Base-by-base conservation (phyloP, 2,888 invertebrate species). In the Cheilosia vernalis region DNA sequence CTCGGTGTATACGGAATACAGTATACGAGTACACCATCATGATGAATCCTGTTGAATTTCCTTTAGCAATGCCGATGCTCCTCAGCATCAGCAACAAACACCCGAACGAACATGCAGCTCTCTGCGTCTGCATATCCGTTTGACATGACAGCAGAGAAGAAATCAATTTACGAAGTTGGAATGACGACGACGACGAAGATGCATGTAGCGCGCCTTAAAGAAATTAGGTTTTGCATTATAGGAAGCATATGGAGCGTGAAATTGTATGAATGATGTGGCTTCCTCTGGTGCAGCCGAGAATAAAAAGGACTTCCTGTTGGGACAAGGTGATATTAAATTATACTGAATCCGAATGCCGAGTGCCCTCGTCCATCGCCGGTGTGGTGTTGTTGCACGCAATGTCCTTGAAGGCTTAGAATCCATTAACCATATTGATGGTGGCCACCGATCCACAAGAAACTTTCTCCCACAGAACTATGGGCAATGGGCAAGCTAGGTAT, bases 1-100 rank as follows among this genome's bases (percentile, higher is more conserved):
- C 42, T 70, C 21, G 40, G 21, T 70, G 51, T 76, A 47, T 17
- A 37, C 30, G 6, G 30, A 6, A 30, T 30, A 30, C 30, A 2
- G 30, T 30, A 9, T 30, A 30, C 30, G 30, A 30, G 30, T 37
- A 73, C 72, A 27, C 27, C 27, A 77, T 64, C 66, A 85, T 85
- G 85, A 85, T 85, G 85, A 77, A 72, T 85, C 61, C 67, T 67
- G 81, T 85, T 85, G 81, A 77, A 81, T 85, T 81, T 85, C 72
- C 81, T 67, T 63, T 72, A 44, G 58, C 49, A 63, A 58, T 60
- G 44, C 21, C 21, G 19, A 49, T 73, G 33, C 37, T 64, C 42
- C 17, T n/a, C 44, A 44, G 44, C 13, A 60, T 17, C 70, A 66
- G 5, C 81, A 64, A 64, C 56, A 76, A 33, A 33, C 33, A 37